These are phyloP conservation scores for Erythrocercus mccallii DNA, from an alignment of 2,113 vertebrate genomes.

Conservation along the genomic window DNA sequence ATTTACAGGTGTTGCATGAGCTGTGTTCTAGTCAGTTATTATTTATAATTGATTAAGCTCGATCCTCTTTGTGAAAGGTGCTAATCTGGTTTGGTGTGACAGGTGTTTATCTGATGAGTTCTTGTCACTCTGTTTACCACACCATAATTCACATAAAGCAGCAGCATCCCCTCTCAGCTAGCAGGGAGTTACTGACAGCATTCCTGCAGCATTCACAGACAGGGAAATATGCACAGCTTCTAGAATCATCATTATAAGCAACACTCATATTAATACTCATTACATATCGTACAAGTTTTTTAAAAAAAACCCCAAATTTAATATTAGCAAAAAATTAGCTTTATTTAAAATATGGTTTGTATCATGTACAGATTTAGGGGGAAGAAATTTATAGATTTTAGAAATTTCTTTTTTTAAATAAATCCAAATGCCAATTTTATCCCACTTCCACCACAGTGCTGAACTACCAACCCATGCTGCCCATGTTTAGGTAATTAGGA, in stretches of 20 bases:
- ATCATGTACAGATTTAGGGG: neutral
- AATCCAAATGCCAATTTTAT: neutral
- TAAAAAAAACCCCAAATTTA: neutral
- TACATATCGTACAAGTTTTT: neutral
- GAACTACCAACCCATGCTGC: neutral
- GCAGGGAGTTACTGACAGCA: neutral
- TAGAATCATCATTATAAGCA: neutral
- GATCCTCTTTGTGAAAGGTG: neutral
- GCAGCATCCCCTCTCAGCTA: neutral
- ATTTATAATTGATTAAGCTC: neutral
- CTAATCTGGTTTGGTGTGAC: neutral
- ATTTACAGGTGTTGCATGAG: neutral
- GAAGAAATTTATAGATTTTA: neutral
- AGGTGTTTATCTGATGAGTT: neutral
- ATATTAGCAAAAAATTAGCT: accelerated
- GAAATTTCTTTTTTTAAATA: neutral
- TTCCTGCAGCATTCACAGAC: neutral
- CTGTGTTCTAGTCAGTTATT: neutral
- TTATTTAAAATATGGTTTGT: neutral
- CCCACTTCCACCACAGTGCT: neutral
- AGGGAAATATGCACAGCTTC: neutral
- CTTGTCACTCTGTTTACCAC: neutral
- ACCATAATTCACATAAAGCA: neutral
- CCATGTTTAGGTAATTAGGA: neutral
- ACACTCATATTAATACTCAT: neutral